A percentile compares a stretch with the other conserved stretches of the same genome.
phyloP scores from a whole-genome alignment of 2,113 vertebrate species.

The Prunella himalayana region DNA sequence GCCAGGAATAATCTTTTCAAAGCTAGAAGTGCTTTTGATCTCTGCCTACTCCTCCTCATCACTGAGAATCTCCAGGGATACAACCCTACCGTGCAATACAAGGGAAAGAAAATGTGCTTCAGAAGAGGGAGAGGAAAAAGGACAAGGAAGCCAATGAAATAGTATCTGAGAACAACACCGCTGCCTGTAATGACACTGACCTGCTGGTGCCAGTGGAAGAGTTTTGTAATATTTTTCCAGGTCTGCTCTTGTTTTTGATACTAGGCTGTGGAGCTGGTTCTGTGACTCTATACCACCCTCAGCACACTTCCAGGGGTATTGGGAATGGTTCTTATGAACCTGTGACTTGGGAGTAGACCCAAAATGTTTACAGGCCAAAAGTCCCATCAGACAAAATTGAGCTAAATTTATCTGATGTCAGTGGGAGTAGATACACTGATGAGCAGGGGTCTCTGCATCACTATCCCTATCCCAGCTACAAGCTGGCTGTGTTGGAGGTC shows the following conservation, averaged over 20 bases:
- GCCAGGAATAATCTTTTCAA: conserved; percentile 81
- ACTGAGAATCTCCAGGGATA: conserved; percentile 74
- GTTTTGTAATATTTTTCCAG: conserved; percentile 63
- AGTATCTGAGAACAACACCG: conserved; percentile 62
- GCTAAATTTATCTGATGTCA: neutral
- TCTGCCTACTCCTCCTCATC: conserved; percentile 71
- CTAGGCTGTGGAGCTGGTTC: neutral
- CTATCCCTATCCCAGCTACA: neutral
- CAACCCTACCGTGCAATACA: conserved; percentile 53
- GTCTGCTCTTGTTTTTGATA: conserved; percentile 59
- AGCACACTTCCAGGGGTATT: neutral
- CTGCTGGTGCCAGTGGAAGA: conserved; percentile 58
- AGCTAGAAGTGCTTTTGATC: conserved; percentile 75
- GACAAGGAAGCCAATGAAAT: conserved; percentile 64
- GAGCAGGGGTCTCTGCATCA: neutral
- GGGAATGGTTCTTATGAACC: neutral
- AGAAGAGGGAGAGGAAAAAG: conserved; percentile 63
- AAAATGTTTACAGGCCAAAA: neutral
- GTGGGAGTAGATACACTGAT: rapidly evolving
- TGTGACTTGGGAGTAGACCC: neutral
- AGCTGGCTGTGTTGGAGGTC: neutral
- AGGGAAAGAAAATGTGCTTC: conserved; percentile 62
- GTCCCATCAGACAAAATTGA: neutral
- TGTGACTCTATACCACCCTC: neutral
- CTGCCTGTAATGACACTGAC: conserved; percentile 54